Evolutionary conservation across 2,113 vertebrate genomes (phyloP).

Genomic region (Laticauda laticaudata): DNA sequence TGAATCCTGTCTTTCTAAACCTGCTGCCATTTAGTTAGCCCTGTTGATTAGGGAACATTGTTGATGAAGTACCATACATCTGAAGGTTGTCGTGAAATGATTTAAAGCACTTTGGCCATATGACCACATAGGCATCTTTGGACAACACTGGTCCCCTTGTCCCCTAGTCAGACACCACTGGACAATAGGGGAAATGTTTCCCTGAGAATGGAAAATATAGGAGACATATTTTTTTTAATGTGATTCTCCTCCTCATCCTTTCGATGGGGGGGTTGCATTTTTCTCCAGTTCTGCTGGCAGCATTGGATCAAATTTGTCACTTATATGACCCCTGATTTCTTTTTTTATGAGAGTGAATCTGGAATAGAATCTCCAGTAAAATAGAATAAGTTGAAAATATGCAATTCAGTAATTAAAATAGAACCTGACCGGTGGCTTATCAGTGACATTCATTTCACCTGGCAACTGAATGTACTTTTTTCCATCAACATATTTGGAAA

Average conservation of each 20-base stretch:
- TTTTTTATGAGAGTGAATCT: background rate
- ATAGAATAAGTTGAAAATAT: background rate
- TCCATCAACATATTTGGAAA: conserved; percentile 13
- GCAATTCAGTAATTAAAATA: background rate
- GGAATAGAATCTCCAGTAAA: background rate
- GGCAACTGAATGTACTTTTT: background rate
- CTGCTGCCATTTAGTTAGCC: background rate
- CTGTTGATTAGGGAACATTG: background rate
- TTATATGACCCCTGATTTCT: background rate
- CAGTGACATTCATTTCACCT: background rate
- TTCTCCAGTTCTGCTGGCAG: background rate
- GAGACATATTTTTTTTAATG: background rate
- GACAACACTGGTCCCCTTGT: background rate
- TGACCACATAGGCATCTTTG: background rate
- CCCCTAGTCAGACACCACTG: background rate
- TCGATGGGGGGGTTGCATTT: background rate
- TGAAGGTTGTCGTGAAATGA: background rate
- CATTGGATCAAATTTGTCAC: background rate
- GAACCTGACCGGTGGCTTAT: background rate
- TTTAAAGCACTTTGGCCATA: background rate
- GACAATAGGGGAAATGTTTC: background rate
- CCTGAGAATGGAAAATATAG: background rate
- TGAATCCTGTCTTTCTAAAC: background rate
- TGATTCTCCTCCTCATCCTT: background rate
- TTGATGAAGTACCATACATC: background rate